These are phyloP conservation scores for Notarius lentiginosus DNA, from an alignment of 2,113 vertebrate genomes.

Conservation along the genomic window DNA sequence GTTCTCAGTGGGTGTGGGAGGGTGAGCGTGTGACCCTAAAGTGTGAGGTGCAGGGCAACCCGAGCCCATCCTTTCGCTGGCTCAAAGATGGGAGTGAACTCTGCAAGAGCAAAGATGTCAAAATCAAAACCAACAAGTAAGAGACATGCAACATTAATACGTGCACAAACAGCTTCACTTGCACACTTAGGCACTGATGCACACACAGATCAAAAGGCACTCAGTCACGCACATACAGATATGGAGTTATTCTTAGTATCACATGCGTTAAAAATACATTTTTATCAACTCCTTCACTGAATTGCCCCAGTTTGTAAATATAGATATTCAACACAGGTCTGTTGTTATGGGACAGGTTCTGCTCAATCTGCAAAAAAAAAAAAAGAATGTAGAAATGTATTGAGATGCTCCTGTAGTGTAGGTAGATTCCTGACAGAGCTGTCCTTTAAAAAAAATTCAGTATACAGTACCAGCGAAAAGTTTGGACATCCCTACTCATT, in stretches of 20 bases:
- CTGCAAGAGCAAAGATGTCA: constrained; percentile 90
- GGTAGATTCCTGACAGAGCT: neutral
- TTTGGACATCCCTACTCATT: too few relatives aligned
- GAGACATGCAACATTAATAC: constrained; percentile 52
- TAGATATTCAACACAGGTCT: constrained; percentile 17
- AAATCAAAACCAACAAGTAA: constrained; percentile 97
- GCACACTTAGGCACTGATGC: constrained; percentile 3
- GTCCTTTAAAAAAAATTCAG: neutral
- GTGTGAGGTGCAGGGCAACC: constrained; percentile 90
- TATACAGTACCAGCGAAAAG: too few relatives aligned
- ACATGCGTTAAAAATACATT: constrained; percentile 49
- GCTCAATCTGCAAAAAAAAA: neutral
- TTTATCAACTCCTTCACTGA: constrained; percentile 36
- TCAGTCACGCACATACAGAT: constrained; percentile 11
- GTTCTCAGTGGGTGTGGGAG: constrained; percentile 83
- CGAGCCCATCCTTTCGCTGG: constrained; percentile 92
- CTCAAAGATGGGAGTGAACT: constrained; percentile 94
- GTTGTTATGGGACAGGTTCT: constrained; percentile 24
- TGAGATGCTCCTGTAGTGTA: neutral
- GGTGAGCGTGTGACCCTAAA: constrained; percentile 91
- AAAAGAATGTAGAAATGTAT: neutral
- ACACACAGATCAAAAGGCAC: constrained; percentile 7
- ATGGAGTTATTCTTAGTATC: constrained; percentile 46
- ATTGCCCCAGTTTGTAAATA: constrained; percentile 51
- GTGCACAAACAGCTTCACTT: constrained; percentile 6